Conservation (phyloP, 2,888 invertebrate genomes). For the Thymelicus acteon region DNA sequence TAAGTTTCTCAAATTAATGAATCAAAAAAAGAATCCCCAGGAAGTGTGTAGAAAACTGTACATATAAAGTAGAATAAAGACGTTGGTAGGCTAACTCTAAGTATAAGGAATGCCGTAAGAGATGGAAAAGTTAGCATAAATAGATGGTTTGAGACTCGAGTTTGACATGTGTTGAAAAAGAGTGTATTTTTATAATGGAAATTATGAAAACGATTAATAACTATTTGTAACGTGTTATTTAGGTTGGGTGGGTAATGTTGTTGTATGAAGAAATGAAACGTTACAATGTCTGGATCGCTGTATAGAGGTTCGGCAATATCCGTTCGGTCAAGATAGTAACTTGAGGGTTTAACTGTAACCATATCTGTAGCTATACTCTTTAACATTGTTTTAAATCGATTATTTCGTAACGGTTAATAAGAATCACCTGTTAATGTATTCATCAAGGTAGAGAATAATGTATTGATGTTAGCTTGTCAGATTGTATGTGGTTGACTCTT, state of each 20-base stretch:
- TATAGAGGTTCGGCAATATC: slow-evolving; percentile 58
- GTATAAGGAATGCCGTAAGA: slow-evolving; percentile 67
- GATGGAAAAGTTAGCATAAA: slow-evolving; percentile 54
- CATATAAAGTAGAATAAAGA: slow-evolving; percentile 65
- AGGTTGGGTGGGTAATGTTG: slow-evolving; percentile 62
- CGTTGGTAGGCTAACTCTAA: slow-evolving; percentile 73
- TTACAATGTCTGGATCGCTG: slow-evolving; percentile 57
- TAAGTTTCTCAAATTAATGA: slow-evolving; percentile 54
- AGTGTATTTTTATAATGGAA: slow-evolving; percentile 80
- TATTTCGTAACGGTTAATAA: slow-evolving; percentile 74
- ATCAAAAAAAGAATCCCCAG: slow-evolving; percentile 64
- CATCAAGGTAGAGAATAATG: slow-evolving; percentile 76
- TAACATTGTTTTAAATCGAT: slow-evolving; percentile 71
- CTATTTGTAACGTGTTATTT: slow-evolving; percentile 77
- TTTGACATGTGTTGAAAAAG: slow-evolving; percentile 62
- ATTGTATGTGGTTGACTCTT: slow-evolving; percentile 72
- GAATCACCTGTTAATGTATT: slow-evolving; percentile 82
- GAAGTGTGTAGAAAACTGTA: slow-evolving; percentile 80
- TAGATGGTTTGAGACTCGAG: slow-evolving; percentile 51
- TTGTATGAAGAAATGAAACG: slow-evolving; percentile 52
- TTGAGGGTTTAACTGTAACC: slow-evolving; percentile 71
- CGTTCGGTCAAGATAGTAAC: slow-evolving; percentile 66
- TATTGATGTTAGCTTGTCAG: slow-evolving; percentile 80
- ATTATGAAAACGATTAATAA: slow-evolving; percentile 63
- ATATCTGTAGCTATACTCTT: slow-evolving; percentile 77